Evolutionary conservation across 2,113 vertebrate genomes (phyloP).

Genomic region (Gymnobelideus leadbeateri): DNA sequence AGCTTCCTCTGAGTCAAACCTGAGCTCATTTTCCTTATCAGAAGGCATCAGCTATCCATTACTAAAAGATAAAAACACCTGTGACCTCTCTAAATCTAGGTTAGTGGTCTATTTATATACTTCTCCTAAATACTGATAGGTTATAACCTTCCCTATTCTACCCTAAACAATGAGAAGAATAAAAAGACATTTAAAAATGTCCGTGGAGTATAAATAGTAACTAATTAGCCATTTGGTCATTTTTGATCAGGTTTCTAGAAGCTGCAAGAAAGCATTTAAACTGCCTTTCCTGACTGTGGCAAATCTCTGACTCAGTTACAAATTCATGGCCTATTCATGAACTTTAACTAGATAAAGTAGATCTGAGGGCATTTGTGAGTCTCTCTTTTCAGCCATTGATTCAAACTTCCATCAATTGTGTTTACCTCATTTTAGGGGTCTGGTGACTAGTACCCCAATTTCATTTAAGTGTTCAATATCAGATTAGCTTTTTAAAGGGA

Average conservation of each 20-base stretch:
- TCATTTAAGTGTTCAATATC: not conserved
- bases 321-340: not conserved
- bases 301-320: not conserved
- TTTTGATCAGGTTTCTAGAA: not conserved
- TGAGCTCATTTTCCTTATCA: not conserved
- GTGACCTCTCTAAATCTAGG: not conserved
- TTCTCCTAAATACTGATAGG: not conserved
- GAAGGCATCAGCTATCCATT: not conserved
- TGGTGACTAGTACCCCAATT: not conserved
- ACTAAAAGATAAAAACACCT: not conserved
- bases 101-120: not conserved
- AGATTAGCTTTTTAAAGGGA: not conserved
- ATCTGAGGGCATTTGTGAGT: not conserved
- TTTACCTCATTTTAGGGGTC: not conserved
- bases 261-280: not conserved
- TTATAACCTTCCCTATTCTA: not conserved
- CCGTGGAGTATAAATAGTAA: not conserved
- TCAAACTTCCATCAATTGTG: not conserved
- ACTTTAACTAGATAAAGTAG: not conserved
- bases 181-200: not conserved
- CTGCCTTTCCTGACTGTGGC: not conserved
- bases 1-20: not conserved
- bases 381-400: not conserved
- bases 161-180: not conserved
- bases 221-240: not conserved